Percentiles rank a stretch among this genome's conserved stretches.
Conservation (phyloP, 2,888 invertebrate genomes). For the Hirtodrosophila alboralis region DNA sequence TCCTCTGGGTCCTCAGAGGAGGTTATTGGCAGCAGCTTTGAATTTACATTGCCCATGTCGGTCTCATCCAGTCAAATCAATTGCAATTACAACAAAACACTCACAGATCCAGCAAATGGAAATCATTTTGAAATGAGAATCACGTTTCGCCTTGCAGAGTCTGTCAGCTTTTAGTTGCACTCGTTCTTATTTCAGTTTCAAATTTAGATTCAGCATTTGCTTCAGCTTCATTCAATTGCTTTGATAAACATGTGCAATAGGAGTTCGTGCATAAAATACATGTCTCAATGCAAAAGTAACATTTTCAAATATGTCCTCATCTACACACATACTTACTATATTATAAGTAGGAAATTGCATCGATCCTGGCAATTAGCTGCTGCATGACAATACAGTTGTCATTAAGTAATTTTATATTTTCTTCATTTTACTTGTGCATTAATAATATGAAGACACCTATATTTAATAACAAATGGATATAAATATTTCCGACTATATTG, state of each 20-base stretch:
- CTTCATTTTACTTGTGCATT: no score
- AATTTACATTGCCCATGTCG: neutral
- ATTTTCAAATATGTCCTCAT: conserved; percentile 8
- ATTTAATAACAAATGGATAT: no score
- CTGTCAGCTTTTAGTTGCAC: conserved; percentile 19
- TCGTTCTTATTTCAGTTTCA: conserved; percentile 10
- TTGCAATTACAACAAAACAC: conserved; percentile 49
- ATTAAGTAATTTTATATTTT: neutral
- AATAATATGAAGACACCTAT: no score
- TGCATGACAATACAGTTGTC: neutral
- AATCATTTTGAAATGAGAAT: conserved; percentile 57
- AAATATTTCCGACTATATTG: no score
- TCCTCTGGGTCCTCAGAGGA: neutral
- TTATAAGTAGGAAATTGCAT: no score
- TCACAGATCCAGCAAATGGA: conserved; percentile 36
- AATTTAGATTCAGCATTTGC: neutral
- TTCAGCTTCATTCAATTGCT: conserved; percentile 56
- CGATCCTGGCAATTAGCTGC: conserved; percentile 19
- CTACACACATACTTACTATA: neutral
- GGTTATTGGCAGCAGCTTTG: neutral
- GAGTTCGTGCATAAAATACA: conserved; percentile 59
- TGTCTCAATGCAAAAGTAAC: conserved; percentile 22
- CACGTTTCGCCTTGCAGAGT: conserved; percentile 32
- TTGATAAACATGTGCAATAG: conserved; percentile 66
- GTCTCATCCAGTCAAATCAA: conserved; percentile 38